phyloP scores from a whole-genome alignment of 2,113 vertebrate genomes.

The Montifringilla adamsi region DNA sequence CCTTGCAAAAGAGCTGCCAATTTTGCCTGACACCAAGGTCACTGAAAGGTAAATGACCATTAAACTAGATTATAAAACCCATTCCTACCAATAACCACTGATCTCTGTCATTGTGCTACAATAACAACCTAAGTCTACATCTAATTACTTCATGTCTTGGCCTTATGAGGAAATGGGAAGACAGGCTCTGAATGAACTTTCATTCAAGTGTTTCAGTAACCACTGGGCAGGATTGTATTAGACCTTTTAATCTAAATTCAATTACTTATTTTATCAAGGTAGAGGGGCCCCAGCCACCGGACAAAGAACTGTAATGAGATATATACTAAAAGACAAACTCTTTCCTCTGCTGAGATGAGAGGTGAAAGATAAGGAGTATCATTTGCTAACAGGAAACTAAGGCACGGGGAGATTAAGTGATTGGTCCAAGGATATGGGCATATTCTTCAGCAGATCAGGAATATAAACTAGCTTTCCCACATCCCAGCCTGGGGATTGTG shows the following conservation, averaged over 20 bases:
- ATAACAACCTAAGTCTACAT: conserved; percentile 39
- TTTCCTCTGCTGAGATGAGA: background rate
- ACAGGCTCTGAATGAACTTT: conserved; percentile 30
- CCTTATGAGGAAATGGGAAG: conserved; percentile 37
- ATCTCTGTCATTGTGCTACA: conserved; percentile 42
- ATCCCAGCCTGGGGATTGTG: background rate
- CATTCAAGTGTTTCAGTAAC: conserved; percentile 44
- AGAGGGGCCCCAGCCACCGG: background rate
- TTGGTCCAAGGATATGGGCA: background rate
- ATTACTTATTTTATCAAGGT: conserved; percentile 34
- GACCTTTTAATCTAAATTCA: conserved; percentile 29
- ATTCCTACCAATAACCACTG: conserved; percentile 52
- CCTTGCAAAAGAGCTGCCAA: conserved; percentile 38
- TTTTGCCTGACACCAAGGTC: conserved; percentile 55
- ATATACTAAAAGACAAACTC: background rate
- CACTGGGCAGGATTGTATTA: conserved; percentile 19
- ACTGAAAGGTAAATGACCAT: conserved; percentile 64
- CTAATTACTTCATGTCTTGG: conserved; percentile 37
- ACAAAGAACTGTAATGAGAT: conserved; percentile 12
- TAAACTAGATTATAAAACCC: conserved; percentile 55
- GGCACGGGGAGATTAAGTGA: background rate
- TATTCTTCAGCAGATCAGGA: background rate
- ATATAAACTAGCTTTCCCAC: background rate
- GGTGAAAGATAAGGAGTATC: conserved; percentile 16
- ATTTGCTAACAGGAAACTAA: background rate